Conservation (phyloP, 1,140 invertebrate species). For the Lepidurus arcticus region DNA sequence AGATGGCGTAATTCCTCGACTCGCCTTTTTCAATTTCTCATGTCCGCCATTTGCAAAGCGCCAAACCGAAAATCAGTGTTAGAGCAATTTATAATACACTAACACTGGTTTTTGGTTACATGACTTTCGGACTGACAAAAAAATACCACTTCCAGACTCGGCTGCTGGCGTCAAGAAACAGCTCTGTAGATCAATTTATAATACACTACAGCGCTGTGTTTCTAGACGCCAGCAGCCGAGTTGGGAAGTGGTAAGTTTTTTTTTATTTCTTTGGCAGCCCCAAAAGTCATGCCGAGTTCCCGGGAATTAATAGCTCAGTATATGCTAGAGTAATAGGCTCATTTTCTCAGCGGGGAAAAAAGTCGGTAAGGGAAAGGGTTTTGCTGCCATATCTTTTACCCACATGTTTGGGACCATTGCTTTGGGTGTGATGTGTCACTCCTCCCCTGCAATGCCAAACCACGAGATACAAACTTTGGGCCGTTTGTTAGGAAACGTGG, state of each 20-base stretch:
- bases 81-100: background rate
- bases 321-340: background rate
- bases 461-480: background rate
- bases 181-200: too few species aligned
- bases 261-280: background rate
- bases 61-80: background rate
- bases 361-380: background rate
- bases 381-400: background rate
- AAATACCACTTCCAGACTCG: too few species aligned
- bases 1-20: background rate
- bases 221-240: background rate
- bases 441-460: background rate
- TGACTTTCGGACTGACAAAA: background rate
- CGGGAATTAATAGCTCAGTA: background rate
- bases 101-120: background rate
- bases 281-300: background rate
- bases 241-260: background rate
- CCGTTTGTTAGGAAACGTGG: background rate
- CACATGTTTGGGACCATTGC: background rate
- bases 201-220: too few species aligned
- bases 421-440: background rate
- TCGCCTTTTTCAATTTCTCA: constrained; percentile 14
- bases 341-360: constrained; percentile 19
- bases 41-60: background rate
- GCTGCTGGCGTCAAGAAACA: too few species aligned